phyloP scores from a whole-genome alignment of 2,888 invertebrate genomes.

The Ernsta delagoae region DNA sequence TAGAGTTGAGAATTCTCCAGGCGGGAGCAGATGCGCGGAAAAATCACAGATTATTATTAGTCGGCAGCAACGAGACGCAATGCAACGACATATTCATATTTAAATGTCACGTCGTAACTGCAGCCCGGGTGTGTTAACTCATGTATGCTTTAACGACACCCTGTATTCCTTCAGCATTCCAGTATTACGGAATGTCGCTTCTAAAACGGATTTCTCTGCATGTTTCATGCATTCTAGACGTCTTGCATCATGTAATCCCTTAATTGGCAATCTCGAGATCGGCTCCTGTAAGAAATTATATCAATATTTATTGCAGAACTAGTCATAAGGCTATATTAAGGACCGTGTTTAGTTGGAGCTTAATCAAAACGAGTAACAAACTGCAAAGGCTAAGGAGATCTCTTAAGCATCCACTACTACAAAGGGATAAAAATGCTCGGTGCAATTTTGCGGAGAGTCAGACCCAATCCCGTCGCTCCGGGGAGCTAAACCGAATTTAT shows the following conservation, averaged over 20 bases:
- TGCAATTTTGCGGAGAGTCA: conserved; percentile 74
- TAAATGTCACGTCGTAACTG: conserved; percentile 72
- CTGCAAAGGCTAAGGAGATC: conserved; percentile 65
- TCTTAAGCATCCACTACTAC: conserved; percentile 71
- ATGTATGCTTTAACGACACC: conserved; percentile 51
- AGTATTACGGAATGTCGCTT: conserved; percentile 26
- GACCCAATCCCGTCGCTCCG: conserved; percentile 70
- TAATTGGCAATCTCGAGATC: conserved; percentile 15
- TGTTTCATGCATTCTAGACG: background rate
- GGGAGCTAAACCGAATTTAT: conserved; percentile 82
- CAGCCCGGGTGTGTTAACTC: conserved; percentile 59
- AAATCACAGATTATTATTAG: conserved; percentile 81
- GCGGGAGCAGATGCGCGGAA: conserved; percentile 73
- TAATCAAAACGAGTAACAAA: conserved; percentile 64
- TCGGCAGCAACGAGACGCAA: conserved; percentile 55
- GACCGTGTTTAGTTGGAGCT: conserved; percentile 48
- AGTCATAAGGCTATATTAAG: conserved; percentile 23
- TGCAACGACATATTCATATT: conserved; percentile 78
- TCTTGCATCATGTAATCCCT: background rate
- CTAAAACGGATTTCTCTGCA: conserved; percentile 29
- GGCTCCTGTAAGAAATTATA: conserved; percentile 1
- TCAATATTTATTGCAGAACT: conserved; percentile 5
- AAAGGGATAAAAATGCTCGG: conserved; percentile 78
- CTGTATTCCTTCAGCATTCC: conserved; percentile 25
- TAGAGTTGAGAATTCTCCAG: conserved; percentile 42